Base-by-base conservation (phyloP, 2,888 invertebrate genomes). In the Sinodicranocentrus sp. region DNA sequence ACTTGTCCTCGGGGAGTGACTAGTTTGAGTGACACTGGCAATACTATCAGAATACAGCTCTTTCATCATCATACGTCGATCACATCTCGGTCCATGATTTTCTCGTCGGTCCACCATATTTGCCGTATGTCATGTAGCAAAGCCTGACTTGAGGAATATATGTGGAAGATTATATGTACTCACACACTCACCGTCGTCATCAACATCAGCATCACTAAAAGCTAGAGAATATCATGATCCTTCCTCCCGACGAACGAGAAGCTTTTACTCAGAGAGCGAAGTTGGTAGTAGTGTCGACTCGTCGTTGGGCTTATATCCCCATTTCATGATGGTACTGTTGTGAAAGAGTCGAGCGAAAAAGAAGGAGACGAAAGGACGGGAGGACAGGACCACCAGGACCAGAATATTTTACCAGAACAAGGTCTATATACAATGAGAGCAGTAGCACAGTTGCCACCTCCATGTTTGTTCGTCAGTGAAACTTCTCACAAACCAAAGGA, bases 31-130 rank as follows among this genome's bases (percentile, higher is more conserved):
- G 59, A 59, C 59, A 59, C 59, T 48, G 48, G 48, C 48, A 48
- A 10, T 15, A 57, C 10, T 25, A 59, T 59, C 59, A 23, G 59
- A 48, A 23, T 59, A 26, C 59, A 23, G 10, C 59, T 59, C 26
- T 23, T 23, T 59, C 26, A 13, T 59, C 59, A 59, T 59, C 59
- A 59, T 23, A 65, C 52, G 63, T 75, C 75, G 65, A 75, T 75
- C 75, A 65, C 75, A 33, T 75, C 75, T 52, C 54, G 63, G 63
- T 63, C 65, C 75, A 63, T 65, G 75, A 65, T 75, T 52, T 75
- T 52, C 26, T 75, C 59, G 59, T n/a, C 25, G n/a, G 17, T 23
- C 59, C 23, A 59, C 59, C 59, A 25, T 59, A 59, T 59, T 59
- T 63, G 44, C 72, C 52, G 75, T 65, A 65, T 75, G 75, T 75